These are phyloP conservation scores for Anabas testudineus DNA, from an alignment of 2,797 vertebrate species.

Conservation along the genomic window DNA sequence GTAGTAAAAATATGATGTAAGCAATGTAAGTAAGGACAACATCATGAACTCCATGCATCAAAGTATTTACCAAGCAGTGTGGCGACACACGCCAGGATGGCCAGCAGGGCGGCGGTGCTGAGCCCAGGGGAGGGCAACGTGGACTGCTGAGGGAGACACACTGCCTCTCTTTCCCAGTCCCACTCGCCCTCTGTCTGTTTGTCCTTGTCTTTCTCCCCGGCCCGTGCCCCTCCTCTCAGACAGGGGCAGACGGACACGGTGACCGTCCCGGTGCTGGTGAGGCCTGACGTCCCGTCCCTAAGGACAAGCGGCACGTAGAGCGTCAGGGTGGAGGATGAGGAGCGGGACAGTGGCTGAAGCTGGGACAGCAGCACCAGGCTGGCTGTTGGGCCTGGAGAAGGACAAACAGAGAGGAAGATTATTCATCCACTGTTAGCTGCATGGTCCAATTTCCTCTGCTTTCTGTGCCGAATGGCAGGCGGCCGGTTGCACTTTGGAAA, in stretches of 20 bases:
- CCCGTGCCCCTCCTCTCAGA: slow-evolving; percentile 86
- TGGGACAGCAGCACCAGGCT: slow-evolving; percentile 88
- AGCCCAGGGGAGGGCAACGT: slow-evolving; percentile 88
- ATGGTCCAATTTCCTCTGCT: not conserved
- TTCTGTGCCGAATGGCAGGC: slow-evolving; percentile 12
- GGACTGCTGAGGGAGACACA: slow-evolving; percentile 86
- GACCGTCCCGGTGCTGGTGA: slow-evolving; percentile 90
- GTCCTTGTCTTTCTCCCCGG: slow-evolving; percentile 81
- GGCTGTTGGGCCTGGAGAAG: slow-evolving; percentile 87
- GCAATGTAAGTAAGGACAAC: slow-evolving; percentile 14
- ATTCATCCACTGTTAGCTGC: slow-evolving; percentile 11
- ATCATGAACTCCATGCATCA: not conserved
- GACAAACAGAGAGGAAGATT: slow-evolving; percentile 19
- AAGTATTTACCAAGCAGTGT: slow-evolving; percentile 88
- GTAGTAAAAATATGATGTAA: slow-evolving; percentile 21
- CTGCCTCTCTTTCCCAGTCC: slow-evolving; percentile 84
- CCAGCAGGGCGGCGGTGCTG: slow-evolving; percentile 92
- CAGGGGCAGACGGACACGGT: slow-evolving; percentile 92
- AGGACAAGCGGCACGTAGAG: slow-evolving; percentile 90
- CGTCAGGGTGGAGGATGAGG: slow-evolving; percentile 82
- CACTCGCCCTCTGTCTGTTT: slow-evolving; percentile 77
- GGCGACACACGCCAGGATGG: slow-evolving; percentile 91
- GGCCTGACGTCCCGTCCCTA: slow-evolving; percentile 87
- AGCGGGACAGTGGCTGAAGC: slow-evolving; percentile 83
- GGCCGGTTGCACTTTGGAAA: slow-evolving; percentile 3